phyloP scores from a whole-genome alignment of 2,113 vertebrate genomes.

The Zapus hudsonius region DNA sequence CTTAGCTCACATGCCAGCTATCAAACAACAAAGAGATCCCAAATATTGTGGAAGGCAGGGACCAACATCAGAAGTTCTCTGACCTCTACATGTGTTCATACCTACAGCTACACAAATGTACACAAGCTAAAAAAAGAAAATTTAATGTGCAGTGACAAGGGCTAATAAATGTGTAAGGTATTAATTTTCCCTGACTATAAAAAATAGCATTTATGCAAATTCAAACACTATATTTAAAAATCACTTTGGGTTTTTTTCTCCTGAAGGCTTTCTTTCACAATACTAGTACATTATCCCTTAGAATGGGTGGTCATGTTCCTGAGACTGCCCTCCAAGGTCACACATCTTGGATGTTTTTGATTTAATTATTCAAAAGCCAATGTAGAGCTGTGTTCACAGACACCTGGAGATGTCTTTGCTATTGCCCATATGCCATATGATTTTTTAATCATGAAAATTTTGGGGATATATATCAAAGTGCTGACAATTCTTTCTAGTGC shows the following conservation, averaged over 20 bases:
- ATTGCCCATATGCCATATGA: background rate
- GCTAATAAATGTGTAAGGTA: background rate
- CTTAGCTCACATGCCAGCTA: background rate
- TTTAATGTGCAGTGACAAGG: slow-evolving; percentile 19
- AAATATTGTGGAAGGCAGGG: too few species aligned
- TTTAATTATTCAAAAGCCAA: background rate
- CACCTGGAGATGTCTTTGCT: background rate
- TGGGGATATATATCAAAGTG: slow-evolving; percentile 4
- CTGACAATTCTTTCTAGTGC: background rate
- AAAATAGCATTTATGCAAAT: slow-evolving; percentile 17
- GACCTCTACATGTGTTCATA: too few species aligned
- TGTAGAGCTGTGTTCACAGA: background rate
- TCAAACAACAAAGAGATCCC: background rate
- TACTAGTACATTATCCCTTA: background rate
- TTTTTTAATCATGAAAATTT: background rate
- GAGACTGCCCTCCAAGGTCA: background rate
- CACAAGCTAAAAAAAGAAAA: background rate
- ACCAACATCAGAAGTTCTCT: too few species aligned
- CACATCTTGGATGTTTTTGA: background rate
- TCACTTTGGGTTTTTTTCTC: background rate
- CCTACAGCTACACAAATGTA: too few species aligned
- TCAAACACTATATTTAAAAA: background rate
- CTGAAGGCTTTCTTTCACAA: background rate
- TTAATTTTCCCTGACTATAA: slow-evolving; percentile 33
- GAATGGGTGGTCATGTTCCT: background rate